These are phyloP conservation scores for Amyelois transitella DNA, from an alignment of 1,140 invertebrate species.

Conservation along the genomic window DNA sequence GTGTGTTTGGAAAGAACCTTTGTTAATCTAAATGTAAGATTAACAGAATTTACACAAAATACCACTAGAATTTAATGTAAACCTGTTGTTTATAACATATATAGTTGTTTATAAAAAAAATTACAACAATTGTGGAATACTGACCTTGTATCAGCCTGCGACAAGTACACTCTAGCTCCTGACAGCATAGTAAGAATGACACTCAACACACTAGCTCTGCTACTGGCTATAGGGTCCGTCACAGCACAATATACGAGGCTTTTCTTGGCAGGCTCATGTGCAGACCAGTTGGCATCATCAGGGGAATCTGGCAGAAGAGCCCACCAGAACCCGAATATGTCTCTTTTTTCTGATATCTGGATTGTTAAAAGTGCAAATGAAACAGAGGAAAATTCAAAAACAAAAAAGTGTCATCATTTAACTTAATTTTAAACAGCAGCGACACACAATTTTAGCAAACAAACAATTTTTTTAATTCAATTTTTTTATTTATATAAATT, in stretches of 20 bases:
- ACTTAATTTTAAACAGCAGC: no score
- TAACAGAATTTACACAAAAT: no score
- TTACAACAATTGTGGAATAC: conserved; percentile 12
- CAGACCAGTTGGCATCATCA: conserved; percentile 39
- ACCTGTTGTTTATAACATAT: no score
- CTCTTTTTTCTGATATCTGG: conserved; percentile 62
- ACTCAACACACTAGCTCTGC: conserved; percentile 52
- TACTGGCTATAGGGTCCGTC: conserved; percentile 52
- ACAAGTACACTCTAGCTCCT: conserved; percentile 55
- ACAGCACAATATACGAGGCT: conserved; percentile 56
- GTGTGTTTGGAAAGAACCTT: no score
- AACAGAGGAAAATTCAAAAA: no score
- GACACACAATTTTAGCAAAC: no score
- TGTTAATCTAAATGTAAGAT: no score
- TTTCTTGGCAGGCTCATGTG: conserved; percentile 42
- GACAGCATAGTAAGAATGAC: conserved; percentile 59
- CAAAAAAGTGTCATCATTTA: no score
- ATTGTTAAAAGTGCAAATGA: conserved; percentile 11
- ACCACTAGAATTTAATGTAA: no score
- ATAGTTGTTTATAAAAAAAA: no score
- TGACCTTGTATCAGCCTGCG: conserved; percentile 66
- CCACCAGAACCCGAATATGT: conserved; percentile 72
- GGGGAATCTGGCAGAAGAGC: conserved; percentile 57
- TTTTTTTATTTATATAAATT: no score
- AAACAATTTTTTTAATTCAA: no score